Evolutionary conservation across 2,888 invertebrate species (phyloP).

Genomic region (Ichneumoninae sp.): DNA sequence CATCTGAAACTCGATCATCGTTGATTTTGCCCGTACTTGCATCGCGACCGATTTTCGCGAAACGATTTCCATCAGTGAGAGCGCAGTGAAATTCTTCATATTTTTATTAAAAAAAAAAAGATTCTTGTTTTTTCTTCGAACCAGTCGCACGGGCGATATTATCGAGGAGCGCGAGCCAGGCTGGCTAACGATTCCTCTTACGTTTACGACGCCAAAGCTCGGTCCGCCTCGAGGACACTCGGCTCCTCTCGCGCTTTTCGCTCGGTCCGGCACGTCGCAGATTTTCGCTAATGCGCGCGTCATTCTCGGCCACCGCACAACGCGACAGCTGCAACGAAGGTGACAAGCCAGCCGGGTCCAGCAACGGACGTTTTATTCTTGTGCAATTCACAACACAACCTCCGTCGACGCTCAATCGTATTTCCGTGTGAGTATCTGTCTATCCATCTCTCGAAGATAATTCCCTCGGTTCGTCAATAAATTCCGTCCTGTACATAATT

Average conservation of each 20-base stretch:
- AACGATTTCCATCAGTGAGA: neutral
- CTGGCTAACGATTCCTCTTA: neutral
- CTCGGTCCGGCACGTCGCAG: conserved; percentile 26
- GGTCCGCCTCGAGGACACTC: conserved; percentile 26
- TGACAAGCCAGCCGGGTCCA: conserved; percentile 6
- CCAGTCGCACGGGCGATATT: too few relatives aligned
- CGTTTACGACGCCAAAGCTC: conserved; percentile 12
- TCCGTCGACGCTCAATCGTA: too few relatives aligned
- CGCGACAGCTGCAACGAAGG: conserved; percentile 29
- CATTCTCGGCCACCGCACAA: conserved; percentile 11
- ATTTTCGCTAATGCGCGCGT: conserved; percentile 39
- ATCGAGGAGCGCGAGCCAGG: neutral
- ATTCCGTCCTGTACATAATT: neutral
- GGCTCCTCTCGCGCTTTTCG: conserved; percentile 21
- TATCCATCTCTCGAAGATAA: neutral
- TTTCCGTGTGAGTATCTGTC: neutral
- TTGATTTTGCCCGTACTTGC: neutral
- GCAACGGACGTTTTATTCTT: neutral
- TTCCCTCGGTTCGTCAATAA: neutral
- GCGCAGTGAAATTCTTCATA: neutral
- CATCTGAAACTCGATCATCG: neutral
- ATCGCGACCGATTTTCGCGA: neutral
- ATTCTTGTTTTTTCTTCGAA: too few relatives aligned
- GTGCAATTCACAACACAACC: neutral
- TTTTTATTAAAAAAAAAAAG: neutral